Percentiles rank a stretch among this genome's conserved stretches.
Evolutionary conservation across 2,888 invertebrate genomes (phyloP).

Genomic region (Thymelicus acteon): DNA sequence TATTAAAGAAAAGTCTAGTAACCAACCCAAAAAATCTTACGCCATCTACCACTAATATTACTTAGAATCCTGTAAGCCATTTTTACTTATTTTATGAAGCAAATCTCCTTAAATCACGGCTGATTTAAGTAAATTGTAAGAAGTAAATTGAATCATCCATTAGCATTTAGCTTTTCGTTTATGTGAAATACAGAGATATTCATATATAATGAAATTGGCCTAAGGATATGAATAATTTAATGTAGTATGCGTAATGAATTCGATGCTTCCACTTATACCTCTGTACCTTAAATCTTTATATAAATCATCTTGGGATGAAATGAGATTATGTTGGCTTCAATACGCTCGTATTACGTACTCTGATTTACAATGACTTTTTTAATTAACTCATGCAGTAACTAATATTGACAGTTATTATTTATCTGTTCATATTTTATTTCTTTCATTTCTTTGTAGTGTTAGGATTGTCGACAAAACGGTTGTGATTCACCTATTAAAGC

Average conservation of each 20-base stretch:
- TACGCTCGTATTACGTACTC: not conserved
- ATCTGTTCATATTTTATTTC: no score
- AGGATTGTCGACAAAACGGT: no score
- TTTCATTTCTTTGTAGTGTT: no score
- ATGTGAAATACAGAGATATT: not conserved
- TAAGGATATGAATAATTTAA: conserved; percentile 4
- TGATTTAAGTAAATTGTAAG: not conserved
- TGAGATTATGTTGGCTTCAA: not conserved
- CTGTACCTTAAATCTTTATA: not conserved
- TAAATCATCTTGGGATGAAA: not conserved
- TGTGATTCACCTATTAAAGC: no score
- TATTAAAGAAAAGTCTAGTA: no score
- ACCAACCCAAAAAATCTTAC: no score
- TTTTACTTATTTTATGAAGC: not conserved
- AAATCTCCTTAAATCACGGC: not conserved
- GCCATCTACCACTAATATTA: no score
- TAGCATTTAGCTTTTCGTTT: conserved; percentile 1
- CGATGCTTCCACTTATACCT: conserved; percentile 3
- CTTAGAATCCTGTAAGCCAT: not conserved
- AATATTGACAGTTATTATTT: no score
- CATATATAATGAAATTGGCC: not conserved
- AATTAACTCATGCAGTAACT: no score
- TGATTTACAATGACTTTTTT: no score
- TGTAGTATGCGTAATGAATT: not conserved
- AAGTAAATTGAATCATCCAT: conserved; percentile 1